These are phyloP conservation scores for Scaptodrosophila latifasciaeformis DNA, from an alignment of 2,888 invertebrate species.

Conservation along the genomic window DNA sequence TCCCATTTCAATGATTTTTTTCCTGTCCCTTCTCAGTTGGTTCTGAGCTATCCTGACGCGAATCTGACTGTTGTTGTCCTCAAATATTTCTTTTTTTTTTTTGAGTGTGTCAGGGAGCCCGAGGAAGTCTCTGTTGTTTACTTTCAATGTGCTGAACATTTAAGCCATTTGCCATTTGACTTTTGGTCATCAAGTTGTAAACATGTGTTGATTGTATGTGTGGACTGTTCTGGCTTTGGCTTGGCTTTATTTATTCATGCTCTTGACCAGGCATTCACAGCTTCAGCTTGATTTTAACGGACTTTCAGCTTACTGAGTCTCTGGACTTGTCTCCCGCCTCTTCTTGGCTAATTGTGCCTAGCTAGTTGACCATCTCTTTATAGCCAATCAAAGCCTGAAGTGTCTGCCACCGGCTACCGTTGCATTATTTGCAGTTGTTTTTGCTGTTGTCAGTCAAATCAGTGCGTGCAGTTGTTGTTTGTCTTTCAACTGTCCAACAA, in stretches of 20 bases:
- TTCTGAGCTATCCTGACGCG: no score
- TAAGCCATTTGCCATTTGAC: constrained; percentile 65
- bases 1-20: no score
- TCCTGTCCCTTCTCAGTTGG: no score
- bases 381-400: constrained; percentile 56
- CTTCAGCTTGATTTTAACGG: constrained; percentile 35
- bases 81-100: no score
- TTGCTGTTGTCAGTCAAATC: constrained; percentile 38
- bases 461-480: constrained; percentile 65
- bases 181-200: constrained; percentile 66
- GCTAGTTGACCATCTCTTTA: constrained; percentile 19
- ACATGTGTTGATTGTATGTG: constrained; percentile 51
- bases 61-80: no score
- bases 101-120: no score
- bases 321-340: not conserved
- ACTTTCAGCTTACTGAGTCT: constrained; percentile 54
- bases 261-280: constrained; percentile 62
- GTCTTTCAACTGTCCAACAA: constrained; percentile 38
- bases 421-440: constrained; percentile 26
- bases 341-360: not conserved
- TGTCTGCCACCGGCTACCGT: constrained; percentile 4
- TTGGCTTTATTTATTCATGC: constrained; percentile 63
- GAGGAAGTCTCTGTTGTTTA: constrained; percentile 36
- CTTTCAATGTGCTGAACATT: constrained; percentile 60
- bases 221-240: constrained; percentile 42